Conservation (phyloP, 1,140 invertebrate species). For the Arion vulgaris region DNA sequence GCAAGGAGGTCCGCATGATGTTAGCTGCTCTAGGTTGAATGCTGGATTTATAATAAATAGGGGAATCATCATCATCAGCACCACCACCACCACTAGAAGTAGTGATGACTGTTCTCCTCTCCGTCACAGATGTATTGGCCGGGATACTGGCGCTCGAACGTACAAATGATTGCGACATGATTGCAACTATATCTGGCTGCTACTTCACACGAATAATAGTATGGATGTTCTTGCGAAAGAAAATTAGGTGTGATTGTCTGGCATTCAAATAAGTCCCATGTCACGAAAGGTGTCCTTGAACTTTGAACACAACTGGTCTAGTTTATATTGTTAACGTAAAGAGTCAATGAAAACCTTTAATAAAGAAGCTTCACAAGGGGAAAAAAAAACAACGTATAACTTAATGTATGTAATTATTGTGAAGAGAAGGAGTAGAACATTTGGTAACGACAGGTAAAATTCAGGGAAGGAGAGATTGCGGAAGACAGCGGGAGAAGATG, state of each 20-base stretch:
- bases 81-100: constrained; percentile 46
- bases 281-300: not conserved
- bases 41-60: constrained; percentile 57
- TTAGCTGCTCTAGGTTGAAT: constrained; percentile 37
- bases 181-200: not conserved
- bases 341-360: not conserved
- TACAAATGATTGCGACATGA: constrained; percentile 26
- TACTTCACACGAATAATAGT: not conserved
- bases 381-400: too few relatives aligned
- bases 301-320: too few relatives aligned
- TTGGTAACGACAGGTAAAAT: too few relatives aligned
- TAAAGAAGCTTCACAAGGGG: too few relatives aligned
- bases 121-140: constrained; percentile 47
- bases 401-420: too few relatives aligned
- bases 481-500: too few relatives aligned
- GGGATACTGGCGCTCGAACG: constrained; percentile 29
- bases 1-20: constrained; percentile 27
- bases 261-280: not conserved
- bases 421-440: too few relatives aligned
- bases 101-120: constrained; percentile 64
- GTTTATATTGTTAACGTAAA: too few relatives aligned
- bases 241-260: not conserved
- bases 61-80: constrained; percentile 37
- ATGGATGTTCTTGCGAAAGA: not conserved
- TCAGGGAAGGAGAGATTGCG: too few relatives aligned